These are phyloP conservation scores for Thecocarcelia acutangulata DNA, from an alignment of 2,888 invertebrate genomes.

Conservation along the genomic window DNA sequence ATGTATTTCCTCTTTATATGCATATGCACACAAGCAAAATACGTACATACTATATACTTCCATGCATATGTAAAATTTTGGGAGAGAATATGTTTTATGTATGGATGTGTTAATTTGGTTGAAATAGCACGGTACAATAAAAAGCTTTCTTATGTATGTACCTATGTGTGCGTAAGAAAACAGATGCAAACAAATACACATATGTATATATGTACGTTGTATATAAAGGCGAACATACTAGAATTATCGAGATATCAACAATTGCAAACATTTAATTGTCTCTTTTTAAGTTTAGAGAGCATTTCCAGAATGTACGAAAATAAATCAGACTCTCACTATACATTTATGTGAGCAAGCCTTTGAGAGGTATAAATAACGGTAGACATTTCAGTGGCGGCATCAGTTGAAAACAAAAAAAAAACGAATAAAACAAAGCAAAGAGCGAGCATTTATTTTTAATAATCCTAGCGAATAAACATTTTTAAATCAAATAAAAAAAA, in stretches of 20 bases:
- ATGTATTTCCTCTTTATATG: no score
- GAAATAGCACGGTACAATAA: no score
- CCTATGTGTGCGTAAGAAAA: no score
- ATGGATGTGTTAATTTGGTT: no score
- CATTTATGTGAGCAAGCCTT: neutral
- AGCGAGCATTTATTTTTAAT: neutral
- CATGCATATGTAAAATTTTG: no score
- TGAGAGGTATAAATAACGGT: slow-evolving; percentile 57
- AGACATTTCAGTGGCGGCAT: neutral
- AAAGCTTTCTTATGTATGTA: no score
- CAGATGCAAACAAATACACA: neutral
- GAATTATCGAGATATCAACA: neutral
- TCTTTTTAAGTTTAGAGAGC: neutral
- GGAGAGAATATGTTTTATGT: no score
- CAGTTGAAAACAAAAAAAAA: slow-evolving; percentile 5
- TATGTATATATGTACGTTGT: no score
- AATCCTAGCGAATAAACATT: no score
- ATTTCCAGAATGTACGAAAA: neutral
- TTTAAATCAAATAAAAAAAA: neutral
- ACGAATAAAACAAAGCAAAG: neutral
- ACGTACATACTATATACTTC: no score
- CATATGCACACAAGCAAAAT: no score
- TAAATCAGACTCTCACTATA: neutral
- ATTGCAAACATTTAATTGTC: neutral
- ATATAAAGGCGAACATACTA: neutral